Evolutionary conservation across 1,140 invertebrate species (phyloP), one percentile per base, ranked within the genome.

Genomic region (Conus betulinus): DNA sequence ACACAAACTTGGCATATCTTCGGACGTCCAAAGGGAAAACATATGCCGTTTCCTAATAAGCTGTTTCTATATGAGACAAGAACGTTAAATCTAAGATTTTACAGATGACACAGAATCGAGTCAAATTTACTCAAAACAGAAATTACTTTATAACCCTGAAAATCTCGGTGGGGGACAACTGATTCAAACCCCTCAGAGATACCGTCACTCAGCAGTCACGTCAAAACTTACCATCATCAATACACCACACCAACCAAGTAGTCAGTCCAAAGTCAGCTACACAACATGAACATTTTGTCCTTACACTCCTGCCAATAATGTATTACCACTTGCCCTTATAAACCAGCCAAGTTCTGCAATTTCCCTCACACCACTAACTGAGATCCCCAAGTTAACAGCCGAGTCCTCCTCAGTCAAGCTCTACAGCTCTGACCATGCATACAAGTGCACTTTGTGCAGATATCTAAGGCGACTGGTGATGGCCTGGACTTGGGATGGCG

Each of bases 401-500:
- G 79, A 53, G 51, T 52, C 51, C 79, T 52, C 79, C 52, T 52
- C 79, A 81, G 79, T 52, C 79, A 81, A 52, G 79, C 79, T 52
- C 25, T 81, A 81, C 51, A 53, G 79, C 53, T 87, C 71, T 57
- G 85, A 55, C 74, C 71, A 76, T 87, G 85, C 74, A 87, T 76
- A 87, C n/a, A 84, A 63, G 57, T 63, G 57, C 53, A 52, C 57
- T 84, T 84, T 84, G 27, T 84, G 82, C 82, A 60, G 82, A 53
- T 81, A 51, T 81, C 27, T 85, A 85, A 55, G 84, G 60, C 39
- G 84, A 87, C 85, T 87, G 85, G 85, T 74, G 85, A 52, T 87
- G 85, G 85, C 85, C 85, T 79, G 39, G 85, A 71, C 85, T 87
- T 78, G 85, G 84, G 74, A 60, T 53, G 88, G 82, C 60, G 89